Percentiles rank a stretch among this genome's conserved stretches.
Evolutionary conservation across 1,140 invertebrate species (phyloP).

Genomic region (Plodia interpunctella): DNA sequence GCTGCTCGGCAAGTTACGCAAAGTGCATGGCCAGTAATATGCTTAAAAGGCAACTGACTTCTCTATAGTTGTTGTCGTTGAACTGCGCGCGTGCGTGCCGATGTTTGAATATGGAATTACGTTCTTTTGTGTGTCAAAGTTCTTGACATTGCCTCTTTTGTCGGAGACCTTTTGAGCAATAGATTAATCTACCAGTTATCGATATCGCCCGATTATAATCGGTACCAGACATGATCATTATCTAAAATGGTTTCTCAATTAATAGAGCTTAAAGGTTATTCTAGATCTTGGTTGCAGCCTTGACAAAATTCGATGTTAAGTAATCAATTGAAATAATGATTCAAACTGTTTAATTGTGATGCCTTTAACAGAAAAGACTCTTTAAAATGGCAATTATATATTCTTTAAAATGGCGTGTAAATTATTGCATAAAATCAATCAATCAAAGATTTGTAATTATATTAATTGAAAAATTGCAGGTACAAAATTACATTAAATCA

Average conservation of each 20-base stretch:
- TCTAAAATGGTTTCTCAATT: conserved; percentile 26
- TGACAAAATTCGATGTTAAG: conserved; percentile 7
- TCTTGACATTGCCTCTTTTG: conserved; percentile 62
- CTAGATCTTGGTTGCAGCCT: conserved; percentile 16
- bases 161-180: conserved; percentile 25
- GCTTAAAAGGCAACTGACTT: conserved; percentile 60
- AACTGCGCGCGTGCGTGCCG: conserved; percentile 42
- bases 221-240: conserved; percentile 38
- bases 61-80: conserved; percentile 56
- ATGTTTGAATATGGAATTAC: conserved; percentile 55
- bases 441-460: neutral
- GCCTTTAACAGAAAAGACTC: neutral
- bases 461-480: neutral
- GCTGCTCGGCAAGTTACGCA: conserved; percentile 39
- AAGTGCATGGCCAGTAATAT: conserved; percentile 49
- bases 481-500: neutral
- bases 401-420: neutral
- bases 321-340: no score
- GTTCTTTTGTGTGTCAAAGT: conserved; percentile 51
- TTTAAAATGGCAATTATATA: neutral
- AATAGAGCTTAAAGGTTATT: conserved; percentile 25
- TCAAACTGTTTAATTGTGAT: conserved; percentile 8
- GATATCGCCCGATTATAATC: conserved; percentile 26
- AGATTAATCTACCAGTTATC: conserved; percentile 34
- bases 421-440: neutral